Evolutionary conservation across 2,797 vertebrate species (phyloP).

Genomic region (Saxicola maurus): DNA sequence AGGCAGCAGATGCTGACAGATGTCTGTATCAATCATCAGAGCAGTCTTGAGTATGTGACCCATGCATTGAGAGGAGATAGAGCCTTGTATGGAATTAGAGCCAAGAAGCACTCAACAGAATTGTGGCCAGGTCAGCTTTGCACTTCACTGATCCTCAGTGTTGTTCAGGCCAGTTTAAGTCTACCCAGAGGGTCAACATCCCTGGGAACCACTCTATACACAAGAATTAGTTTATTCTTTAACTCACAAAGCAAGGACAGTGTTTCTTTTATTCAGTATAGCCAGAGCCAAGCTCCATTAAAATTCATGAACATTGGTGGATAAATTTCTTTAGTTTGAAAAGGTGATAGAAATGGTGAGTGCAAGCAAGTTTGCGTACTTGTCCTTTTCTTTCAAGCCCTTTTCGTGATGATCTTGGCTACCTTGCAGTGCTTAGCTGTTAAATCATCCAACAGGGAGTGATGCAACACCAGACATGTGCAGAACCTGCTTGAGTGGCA

Average conservation of each 20-base stretch:
- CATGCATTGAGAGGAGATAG: not conserved
- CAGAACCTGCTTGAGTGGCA: constrained; percentile 56
- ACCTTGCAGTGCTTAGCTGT: constrained; percentile 15
- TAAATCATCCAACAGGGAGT: constrained; percentile 39
- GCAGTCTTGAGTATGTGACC: not conserved
- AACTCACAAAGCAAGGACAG: not conserved
- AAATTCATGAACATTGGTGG: not conserved
- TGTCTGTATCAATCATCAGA: not conserved
- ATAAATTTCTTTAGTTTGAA: not conserved
- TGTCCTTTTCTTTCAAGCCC: constrained; percentile 1
- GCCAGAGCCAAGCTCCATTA: not conserved
- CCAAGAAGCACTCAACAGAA: not conserved
- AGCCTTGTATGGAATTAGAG: not conserved
- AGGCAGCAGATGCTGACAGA: not conserved
- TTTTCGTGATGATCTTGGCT: constrained; percentile 5
- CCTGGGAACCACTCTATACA: not conserved
- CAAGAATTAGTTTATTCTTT: not conserved
- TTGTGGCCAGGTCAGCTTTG: constrained; percentile 14
- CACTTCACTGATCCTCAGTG: not conserved
- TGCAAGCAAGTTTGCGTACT: not conserved
- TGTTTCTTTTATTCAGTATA: not conserved
- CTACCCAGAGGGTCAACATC: not conserved
- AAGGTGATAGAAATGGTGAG: not conserved
- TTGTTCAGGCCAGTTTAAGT: not conserved
- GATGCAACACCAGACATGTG: constrained; percentile 51